Conservation (phyloP, 1,140 invertebrate species). For the Cydia fagiglandana region DNA sequence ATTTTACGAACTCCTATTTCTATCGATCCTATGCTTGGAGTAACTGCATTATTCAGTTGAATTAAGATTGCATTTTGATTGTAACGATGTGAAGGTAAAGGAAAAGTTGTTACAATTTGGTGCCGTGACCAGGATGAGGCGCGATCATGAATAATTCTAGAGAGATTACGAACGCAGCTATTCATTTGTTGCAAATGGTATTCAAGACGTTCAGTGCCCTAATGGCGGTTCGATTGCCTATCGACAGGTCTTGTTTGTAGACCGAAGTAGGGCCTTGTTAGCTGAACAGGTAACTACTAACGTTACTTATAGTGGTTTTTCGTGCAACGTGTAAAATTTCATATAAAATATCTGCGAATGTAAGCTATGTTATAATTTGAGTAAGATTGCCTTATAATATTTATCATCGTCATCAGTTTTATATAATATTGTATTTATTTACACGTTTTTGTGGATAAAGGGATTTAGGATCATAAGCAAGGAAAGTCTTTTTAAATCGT, state of each 20-base stretch:
- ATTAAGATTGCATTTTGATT: not conserved
- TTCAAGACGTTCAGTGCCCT: slow-evolving; percentile 26
- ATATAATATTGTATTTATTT: too few relatives aligned
- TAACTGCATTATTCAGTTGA: not conserved
- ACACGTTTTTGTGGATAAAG: too few relatives aligned
- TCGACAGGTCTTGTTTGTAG: slow-evolving; percentile 26
- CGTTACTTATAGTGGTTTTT: not conserved
- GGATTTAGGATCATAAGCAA: too few relatives aligned
- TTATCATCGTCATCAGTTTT: too few relatives aligned
- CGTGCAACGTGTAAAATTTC: not conserved
- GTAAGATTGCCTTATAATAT: too few relatives aligned
- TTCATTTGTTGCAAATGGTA: slow-evolving; percentile 36
- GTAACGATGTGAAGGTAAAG: not conserved
- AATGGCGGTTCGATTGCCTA: slow-evolving; percentile 24
- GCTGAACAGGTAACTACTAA: not conserved
- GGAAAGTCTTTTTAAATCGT: too few relatives aligned
- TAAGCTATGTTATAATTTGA: not conserved
- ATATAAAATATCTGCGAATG: not conserved
- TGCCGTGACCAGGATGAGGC: slow-evolving; percentile 26
- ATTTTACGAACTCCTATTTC: not conserved
- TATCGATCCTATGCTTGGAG: not conserved
- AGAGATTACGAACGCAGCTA: slow-evolving; percentile 33
- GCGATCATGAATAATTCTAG: slow-evolving; percentile 35
- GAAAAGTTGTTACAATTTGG: not conserved
- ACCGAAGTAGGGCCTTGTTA: not conserved